These are phyloP conservation scores for Opisthocomus hoazin DNA, from an alignment of 2,113 vertebrate genomes.

Conservation along the genomic window DNA sequence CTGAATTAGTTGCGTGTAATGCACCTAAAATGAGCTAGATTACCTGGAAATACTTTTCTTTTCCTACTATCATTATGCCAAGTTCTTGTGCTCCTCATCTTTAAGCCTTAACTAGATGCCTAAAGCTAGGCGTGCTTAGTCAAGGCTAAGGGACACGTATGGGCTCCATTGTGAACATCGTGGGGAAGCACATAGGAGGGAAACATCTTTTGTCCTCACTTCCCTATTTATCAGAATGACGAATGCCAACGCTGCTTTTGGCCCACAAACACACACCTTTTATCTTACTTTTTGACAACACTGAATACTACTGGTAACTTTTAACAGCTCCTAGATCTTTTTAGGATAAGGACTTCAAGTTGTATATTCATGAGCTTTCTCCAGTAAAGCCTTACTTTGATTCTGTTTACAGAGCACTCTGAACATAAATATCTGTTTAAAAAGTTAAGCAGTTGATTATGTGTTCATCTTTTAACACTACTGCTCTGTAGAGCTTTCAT, in stretches of 20 bases:
- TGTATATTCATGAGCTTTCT: background rate
- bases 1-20: background rate
- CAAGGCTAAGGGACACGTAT: background rate
- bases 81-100: background rate
- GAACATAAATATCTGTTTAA: background rate
- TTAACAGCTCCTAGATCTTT: background rate
- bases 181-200: background rate
- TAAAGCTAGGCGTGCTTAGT: background rate
- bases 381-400: background rate
- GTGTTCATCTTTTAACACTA: background rate
- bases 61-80: background rate
- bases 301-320: background rate
- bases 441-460: background rate
- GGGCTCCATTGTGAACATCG: background rate
- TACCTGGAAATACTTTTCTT: background rate
- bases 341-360: background rate
- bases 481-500: background rate
- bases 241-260: background rate
- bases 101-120: background rate
- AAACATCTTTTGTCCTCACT: background rate
- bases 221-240: background rate
- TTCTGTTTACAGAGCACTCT: background rate
- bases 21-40: background rate
- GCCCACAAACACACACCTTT: background rate
- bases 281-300: background rate